Base-by-base conservation (phyloP, 2,113 vertebrate species). In the Paratilapia polleni region DNA sequence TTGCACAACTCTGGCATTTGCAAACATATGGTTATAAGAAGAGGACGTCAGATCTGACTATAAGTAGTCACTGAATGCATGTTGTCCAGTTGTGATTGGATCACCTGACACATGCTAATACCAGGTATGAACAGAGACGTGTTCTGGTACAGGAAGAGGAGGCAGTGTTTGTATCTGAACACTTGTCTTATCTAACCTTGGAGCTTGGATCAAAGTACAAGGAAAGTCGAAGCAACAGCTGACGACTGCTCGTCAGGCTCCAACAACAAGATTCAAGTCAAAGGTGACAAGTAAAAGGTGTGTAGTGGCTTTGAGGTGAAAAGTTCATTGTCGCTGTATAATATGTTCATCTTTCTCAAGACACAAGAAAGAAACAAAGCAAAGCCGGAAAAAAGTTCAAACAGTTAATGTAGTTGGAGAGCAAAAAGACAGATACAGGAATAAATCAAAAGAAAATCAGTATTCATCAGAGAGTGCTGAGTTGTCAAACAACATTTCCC, bases 201-300 rank as follows among this genome's bases (percentile, higher is more conserved):
- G 24, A 14, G 1, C 63, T 68, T 17, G 4, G 63, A 43, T 43
- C 38, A 17, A 68, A 47, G 38, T 47, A 22, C n/a, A 14, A 26
- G 63, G 38, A 19, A 47, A 13, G 14, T 47, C 2, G 0, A 17
- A 0, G 3, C 41, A 68, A 9, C 64, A 19, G 38, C 64, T 68
- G 47, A 68, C 38, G 3, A 47, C 14, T 19, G 17, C 26, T 68
- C 47, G 38, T 41, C 38, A 41, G 8, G 38, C 38, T 26, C 41
- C 8, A 47, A 26, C 22, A 47, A 11, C 26, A 19, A 68, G 64
- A 9, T 68, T n/a, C n/a, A 6, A 66, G 63, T 66, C 17, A 24
- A 66, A 0, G n/a, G n/a, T 43, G 63, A 66, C 2, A 2, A 68
- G 0, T 11, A 68, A 26, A 68, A 68, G 0, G 0, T 19, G 64